Base-by-base conservation (phyloP, 2,888 invertebrate species). In the Cephus pulcher region DNA sequence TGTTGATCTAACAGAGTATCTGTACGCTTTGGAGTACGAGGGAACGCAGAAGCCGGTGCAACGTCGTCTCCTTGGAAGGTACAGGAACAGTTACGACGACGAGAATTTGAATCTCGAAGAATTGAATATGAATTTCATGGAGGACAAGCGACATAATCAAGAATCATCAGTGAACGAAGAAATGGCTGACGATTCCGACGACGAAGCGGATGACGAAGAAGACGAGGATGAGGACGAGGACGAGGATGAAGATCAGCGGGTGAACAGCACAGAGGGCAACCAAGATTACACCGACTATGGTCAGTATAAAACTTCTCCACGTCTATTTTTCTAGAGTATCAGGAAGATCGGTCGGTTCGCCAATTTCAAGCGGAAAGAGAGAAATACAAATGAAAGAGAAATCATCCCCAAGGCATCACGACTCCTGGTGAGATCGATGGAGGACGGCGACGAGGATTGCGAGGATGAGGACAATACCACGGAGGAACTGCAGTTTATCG, bases 261-360 rank as follows among this genome's bases (percentile, higher is more conserved):
- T 56, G 34, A 37, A 76, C 69, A 40, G 37, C 79, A 76, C 76
- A 56, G 78, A 79, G 74, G 30, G 80, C 40, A 71, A 75, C 33
- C 70, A 32, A 23, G 84, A 81, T 68, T 83, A 83, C 80, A 77
- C 80, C 78, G 85, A 88, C 74, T 83, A 89, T 79, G 89, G 89
- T 89, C 87, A 89, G 89, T 89, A 83, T 80, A 78, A 70, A 68
- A 80, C 81, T 80, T 71, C 76, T 35, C 80, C 34, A 80, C 79
- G 77, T 69, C 76, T 76, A 40, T 69, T 83, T 86, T 86, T 87
- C 32, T 80, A 86, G 86, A 82, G 79, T 37, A 79, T 76, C 75
- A 75, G 78, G 78, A 81, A 81, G 35, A 79, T 70, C 34, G 68
- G 69, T 77, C 83, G 79, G 4, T 69, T 73, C 71, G 37, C 73